Evolutionary conservation across 2,888 invertebrate species (phyloP), one percentile per base, ranked within the genome.

Genomic region (Didymodactylos carnosus): DNA sequence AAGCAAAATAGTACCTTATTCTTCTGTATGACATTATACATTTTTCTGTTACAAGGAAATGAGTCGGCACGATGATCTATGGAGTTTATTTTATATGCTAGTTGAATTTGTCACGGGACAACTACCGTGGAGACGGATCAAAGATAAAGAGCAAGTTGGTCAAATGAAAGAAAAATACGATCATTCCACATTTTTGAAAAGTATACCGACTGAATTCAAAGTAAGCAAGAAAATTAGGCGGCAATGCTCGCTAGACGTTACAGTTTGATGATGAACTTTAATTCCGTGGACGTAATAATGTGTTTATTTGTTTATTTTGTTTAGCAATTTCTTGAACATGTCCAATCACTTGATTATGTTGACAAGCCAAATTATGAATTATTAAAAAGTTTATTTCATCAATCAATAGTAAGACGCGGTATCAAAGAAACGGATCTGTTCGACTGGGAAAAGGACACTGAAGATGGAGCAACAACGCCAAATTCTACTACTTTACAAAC

Each of bases 71-170:
- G 98, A 99, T 84, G 98, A 99, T 84, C 87, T 99, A 11, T 97
- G 95, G 95, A 97, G 95, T 0, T 85, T 99, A 19, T 98, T 98
- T 86, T 99, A 99, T 85, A 98, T 99, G 95, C 87, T 99, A 75
- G 94, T 95, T 13, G 98, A 99, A 85, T 99, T 99, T 82, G 91
- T 95, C 29, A 94, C 95, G 81, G 98, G 98, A 0, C 94, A 94
- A 83, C 86, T 97, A 81, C 95, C 95, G 0, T 97, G 95, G 95
- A 87, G 95, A 77, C 95, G 95, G 85, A 93, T 97, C 39, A 76
- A 73, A 72, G 76, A 76, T 43, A 76, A 76, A 43, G 76, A 78
- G 71, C 75, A 78, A 78, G 83, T 84, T 43, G 81, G 81, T n/a
- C 75, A 79, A 51, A 82, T 82, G 81, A 82, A 82, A 73, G 94